These are phyloP conservation scores for Anas flavirostris DNA, from an alignment of 2,797 vertebrate genomes.

Conservation along the genomic window DNA sequence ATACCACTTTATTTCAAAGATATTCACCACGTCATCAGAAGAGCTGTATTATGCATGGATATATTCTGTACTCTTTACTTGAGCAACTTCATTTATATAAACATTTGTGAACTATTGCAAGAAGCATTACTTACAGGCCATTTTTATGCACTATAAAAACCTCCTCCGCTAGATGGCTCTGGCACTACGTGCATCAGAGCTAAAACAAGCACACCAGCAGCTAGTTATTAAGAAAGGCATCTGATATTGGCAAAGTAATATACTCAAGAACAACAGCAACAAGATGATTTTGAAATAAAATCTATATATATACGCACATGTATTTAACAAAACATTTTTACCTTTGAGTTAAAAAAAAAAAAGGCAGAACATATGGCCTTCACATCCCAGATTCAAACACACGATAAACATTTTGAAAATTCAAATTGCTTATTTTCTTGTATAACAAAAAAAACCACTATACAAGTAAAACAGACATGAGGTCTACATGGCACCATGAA, in stretches of 20 bases:
- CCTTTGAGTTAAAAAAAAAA: not conserved
- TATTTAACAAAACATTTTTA: not conserved
- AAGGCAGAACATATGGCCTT: not conserved
- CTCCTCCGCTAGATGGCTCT: constrained; percentile 64
- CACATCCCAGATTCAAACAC: not conserved
- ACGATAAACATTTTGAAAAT: not conserved
- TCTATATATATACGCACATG: not conserved
- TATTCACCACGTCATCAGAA: not conserved
- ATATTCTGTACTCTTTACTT: not conserved
- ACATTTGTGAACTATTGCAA: not conserved
- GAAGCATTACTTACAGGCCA: not conserved
- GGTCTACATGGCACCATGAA: not conserved
- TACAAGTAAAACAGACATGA: not conserved
- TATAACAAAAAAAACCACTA: not conserved
- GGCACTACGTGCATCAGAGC: not conserved
- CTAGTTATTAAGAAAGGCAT: not conserved
- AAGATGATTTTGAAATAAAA: not conserved
- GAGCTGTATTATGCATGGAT: rapidly evolving
- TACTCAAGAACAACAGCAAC: not conserved
- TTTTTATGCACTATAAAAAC: not conserved
- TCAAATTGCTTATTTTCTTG: not conserved
- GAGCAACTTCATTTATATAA: not conserved
- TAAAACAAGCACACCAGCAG: not conserved
- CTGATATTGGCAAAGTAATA: not conserved
- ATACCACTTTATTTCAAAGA: not conserved